These are phyloP conservation scores for Engystomops pustulosus DNA, from an alignment of 2,113 vertebrate species.

Conservation along the genomic window DNA sequence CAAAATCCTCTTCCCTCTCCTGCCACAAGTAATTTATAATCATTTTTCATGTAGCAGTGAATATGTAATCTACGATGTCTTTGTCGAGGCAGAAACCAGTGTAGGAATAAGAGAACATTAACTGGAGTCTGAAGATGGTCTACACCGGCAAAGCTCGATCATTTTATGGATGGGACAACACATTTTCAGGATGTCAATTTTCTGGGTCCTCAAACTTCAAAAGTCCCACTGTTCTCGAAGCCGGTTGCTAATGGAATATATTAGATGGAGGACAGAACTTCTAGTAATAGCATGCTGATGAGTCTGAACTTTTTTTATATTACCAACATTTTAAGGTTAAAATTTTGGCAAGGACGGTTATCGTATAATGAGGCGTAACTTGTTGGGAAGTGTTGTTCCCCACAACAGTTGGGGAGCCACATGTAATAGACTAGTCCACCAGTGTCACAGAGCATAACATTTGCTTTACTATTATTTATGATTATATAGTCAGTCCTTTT, in stretches of 20 bases:
- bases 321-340: background rate
- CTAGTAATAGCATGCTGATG: background rate
- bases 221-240: background rate
- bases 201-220: background rate
- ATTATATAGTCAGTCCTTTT: background rate
- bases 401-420: background rate
- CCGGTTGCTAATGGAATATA: background rate
- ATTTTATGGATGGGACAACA: constrained; percentile 3
- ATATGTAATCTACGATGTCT: constrained; percentile 46
- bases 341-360: no score
- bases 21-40: constrained; percentile 50
- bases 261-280: background rate
- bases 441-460: no score
- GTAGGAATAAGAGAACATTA: constrained; percentile 19
- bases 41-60: constrained; percentile 45
- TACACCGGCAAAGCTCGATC: background rate
- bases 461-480: background rate
- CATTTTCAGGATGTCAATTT: background rate
- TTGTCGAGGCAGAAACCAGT: constrained; percentile 32
- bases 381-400: no score
- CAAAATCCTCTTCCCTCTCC: constrained; percentile 42
- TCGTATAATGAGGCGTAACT: no score
- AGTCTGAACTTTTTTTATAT: background rate
- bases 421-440: background rate
- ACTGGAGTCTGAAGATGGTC: background rate